These are phyloP conservation scores for Chrosomus eos DNA, from an alignment of 2,797 vertebrate genomes.

Conservation along the genomic window DNA sequence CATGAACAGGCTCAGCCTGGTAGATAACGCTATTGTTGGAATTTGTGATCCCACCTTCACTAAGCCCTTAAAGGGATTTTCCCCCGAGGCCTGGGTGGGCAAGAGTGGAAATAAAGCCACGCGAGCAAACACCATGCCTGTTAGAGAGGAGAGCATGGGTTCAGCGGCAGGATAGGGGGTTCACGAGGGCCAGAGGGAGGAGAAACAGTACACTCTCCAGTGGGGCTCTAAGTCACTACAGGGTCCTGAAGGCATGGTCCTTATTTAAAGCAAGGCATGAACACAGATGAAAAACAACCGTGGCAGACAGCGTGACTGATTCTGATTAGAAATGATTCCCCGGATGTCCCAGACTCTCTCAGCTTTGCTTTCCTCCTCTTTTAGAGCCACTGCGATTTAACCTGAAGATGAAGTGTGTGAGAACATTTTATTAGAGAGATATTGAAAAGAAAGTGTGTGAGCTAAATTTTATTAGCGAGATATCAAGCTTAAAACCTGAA, in stretches of 20 bases:
- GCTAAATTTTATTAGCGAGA: neutral
- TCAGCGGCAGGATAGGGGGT: conserved; percentile 8
- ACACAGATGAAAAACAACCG: conserved; percentile 3
- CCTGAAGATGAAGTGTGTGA: neutral
- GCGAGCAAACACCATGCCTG: neutral
- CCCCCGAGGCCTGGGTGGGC: conserved; percentile 41
- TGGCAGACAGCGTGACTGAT: conserved; percentile 25
- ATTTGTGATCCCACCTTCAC: conserved; percentile 36
- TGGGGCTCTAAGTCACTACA: neutral
- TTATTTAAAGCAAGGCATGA: conserved; percentile 15
- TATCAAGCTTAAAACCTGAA: neutral
- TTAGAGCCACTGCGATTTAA: neutral
- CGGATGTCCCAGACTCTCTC: neutral
- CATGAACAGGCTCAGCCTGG: conserved; percentile 22
- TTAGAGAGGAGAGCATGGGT: conserved; percentile 1
- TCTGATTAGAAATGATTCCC: conserved; percentile 42
- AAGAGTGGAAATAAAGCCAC: conserved; percentile 36
- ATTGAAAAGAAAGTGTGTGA: neutral
- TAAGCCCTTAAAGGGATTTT: conserved; percentile 62
- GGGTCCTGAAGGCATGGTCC: neutral
- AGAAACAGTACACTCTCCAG: neutral
- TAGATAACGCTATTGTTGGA: conserved; percentile 51
- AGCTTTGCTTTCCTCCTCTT: neutral
- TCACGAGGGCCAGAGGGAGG: conserved; percentile 8
- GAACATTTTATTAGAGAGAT: neutral